Evolutionary conservation across 2,113 vertebrate genomes (phyloP).

Genomic region (Pituophis catenifer): DNA sequence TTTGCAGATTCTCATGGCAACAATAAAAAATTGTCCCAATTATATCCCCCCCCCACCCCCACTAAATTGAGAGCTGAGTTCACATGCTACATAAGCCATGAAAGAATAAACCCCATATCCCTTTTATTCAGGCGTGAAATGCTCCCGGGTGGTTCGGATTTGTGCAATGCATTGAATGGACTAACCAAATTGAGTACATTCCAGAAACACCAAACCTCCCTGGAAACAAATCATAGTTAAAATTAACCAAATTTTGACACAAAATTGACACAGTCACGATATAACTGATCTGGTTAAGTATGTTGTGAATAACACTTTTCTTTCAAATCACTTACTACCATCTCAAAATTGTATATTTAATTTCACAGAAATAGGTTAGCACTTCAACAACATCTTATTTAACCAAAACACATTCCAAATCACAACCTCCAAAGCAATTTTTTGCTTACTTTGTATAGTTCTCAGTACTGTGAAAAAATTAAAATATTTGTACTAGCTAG

Average conservation of each 20-base stretch:
- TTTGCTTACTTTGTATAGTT: neutral
- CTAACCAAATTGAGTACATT: neutral
- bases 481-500: neutral
- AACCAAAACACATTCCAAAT: neutral
- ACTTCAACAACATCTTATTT: neutral
- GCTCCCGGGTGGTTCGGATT: neutral
- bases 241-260: neutral
- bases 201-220: neutral
- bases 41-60: neutral
- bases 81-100: neutral
- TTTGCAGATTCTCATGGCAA: neutral
- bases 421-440: neutral
- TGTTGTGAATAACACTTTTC: neutral
- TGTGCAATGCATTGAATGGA: neutral
- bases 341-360: neutral
- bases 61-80: neutral
- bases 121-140: neutral
- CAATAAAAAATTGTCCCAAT: neutral
- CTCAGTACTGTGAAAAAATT: neutral
- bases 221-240: neutral
- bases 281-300: neutral
- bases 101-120: neutral
- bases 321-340: neutral
- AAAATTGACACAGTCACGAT: too few species aligned
- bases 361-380: neutral